Conservation (phyloP, 2,888 invertebrate genomes). For the Agrilus cyanescens region DNA sequence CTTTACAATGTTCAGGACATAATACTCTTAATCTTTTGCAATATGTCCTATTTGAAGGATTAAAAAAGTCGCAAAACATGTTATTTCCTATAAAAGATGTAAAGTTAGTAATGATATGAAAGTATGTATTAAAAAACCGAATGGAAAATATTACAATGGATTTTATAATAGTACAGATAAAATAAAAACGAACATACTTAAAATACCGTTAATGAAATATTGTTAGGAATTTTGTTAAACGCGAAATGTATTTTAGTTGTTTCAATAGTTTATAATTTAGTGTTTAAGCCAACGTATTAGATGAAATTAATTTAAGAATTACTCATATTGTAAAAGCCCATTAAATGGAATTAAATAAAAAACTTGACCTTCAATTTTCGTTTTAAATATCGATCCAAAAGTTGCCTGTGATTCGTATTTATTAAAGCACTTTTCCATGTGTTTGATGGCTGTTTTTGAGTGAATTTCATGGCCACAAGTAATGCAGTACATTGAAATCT, state of each 20-base stretch:
- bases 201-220: no score
- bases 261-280: no score
- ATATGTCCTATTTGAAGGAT: constrained; percentile 77
- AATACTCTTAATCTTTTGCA: constrained; percentile 91
- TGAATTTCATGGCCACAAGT: constrained; percentile 95
- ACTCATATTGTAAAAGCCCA: background rate
- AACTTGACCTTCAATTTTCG: constrained; percentile 67
- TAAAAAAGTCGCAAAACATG: constrained; percentile 97
- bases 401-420: constrained; percentile 97
- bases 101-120: background rate
- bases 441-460: constrained; percentile 81
- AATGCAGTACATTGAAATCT: constrained; percentile 85
- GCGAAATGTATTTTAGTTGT: no score
- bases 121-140: no score
- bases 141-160: no score
- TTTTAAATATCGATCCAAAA: constrained; percentile 90
- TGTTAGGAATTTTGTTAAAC: no score
- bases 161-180: no score
- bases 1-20: constrained; percentile 96
- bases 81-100: constrained; percentile 53
- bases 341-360: background rate
- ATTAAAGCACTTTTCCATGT: constrained; percentile 97
- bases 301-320: no score
- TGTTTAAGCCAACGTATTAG: no score
- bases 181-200: no score